Base-by-base conservation (phyloP, 2,888 invertebrate genomes). In the Phorcus lineatus region DNA sequence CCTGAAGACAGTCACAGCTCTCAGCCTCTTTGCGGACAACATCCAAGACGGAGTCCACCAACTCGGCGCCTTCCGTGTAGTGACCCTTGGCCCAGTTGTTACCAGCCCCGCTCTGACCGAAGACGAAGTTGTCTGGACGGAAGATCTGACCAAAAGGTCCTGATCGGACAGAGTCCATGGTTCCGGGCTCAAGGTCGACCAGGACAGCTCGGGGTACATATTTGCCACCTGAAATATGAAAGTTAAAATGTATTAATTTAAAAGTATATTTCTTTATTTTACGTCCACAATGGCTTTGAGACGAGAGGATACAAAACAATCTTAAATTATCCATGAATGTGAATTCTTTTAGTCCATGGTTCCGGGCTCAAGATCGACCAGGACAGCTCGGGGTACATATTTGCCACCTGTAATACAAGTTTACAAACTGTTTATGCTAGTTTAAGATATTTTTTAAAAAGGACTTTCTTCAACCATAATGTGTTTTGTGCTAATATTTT, bases 341-440 rank as follows among this genome's bases (percentile, higher is more conserved):
- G n/a, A n/a, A n/a, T n/a, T n/a, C n/a, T n/a, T n/a, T n/a, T n/a
- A 97, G 94, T 98, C 98, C 97, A 98, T 98, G 89, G 97, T 98
- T 88, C 98, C 98, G 74, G 98, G 98, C 94, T 98, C 98, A 92
- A 98, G 94, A 92, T 98, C 98, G 86, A 98, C 97, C 83, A 98
- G 95, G 92, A 98, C 96, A 90, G 97, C 97, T 86, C 98, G 95
- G 17, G 47, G 47, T 1, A 47, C 47, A 47, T 47, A 47, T 47
- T 47, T 47, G 47, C 47, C 97, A 97, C 83, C 98, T 97, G 94
- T 97, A 98, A n/a, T n/a, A n/a, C n/a, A n/a, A n/a, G n/a, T n/a
- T n/a, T n/a, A n/a, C n/a, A n/a, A n/a, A n/a, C n/a, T n/a, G n/a
- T n/a, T n/a, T n/a, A n/a, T n/a, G n/a, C n/a, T n/a, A n/a, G n/a